Evolutionary conservation across 1,140 invertebrate genomes (phyloP).

Genomic region (Ganaspis sp.): DNA sequence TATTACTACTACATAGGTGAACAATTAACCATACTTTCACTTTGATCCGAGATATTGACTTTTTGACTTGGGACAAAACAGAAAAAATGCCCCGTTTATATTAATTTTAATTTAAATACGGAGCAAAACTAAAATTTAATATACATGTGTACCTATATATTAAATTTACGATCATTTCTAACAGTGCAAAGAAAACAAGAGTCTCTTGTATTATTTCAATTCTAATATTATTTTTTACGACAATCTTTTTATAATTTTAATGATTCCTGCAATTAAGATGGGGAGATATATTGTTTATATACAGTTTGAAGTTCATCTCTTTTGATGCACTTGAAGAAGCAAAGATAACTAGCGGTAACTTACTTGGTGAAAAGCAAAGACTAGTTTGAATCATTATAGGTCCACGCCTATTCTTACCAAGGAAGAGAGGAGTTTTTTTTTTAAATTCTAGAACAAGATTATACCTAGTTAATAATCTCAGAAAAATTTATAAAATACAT

Average conservation of each 20-base stretch:
- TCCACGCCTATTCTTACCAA: slow-evolving; percentile 24
- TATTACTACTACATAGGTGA: too few species aligned
- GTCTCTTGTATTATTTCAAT: neutral
- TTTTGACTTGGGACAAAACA: too few species aligned
- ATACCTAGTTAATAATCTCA: neutral
- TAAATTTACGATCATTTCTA: too few species aligned
- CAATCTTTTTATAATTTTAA: neutral
- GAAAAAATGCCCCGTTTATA: too few species aligned
- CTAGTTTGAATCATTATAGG: slow-evolving; percentile 45
- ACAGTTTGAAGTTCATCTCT: slow-evolving; percentile 40
- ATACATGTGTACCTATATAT: too few species aligned
- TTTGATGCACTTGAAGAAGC: slow-evolving; percentile 43
- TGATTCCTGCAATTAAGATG: neutral
- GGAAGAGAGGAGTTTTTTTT: slow-evolving; percentile 13
- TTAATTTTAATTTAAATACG: too few species aligned
- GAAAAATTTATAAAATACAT: neutral
- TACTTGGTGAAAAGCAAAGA: slow-evolving; percentile 53
- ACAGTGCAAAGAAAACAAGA: neutral
- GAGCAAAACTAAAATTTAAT: too few species aligned
- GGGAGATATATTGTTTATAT: neutral
- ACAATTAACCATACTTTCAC: too few species aligned
- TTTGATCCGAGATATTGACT: too few species aligned
- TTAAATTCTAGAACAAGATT: slow-evolving; percentile 4
- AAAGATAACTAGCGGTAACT: slow-evolving; percentile 61
- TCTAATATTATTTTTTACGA: neutral